Percentiles rank a stretch among this genome's conserved stretches.
phyloP scores from a whole-genome alignment of 2,797 vertebrate genomes.

The Malurus splendens region DNA sequence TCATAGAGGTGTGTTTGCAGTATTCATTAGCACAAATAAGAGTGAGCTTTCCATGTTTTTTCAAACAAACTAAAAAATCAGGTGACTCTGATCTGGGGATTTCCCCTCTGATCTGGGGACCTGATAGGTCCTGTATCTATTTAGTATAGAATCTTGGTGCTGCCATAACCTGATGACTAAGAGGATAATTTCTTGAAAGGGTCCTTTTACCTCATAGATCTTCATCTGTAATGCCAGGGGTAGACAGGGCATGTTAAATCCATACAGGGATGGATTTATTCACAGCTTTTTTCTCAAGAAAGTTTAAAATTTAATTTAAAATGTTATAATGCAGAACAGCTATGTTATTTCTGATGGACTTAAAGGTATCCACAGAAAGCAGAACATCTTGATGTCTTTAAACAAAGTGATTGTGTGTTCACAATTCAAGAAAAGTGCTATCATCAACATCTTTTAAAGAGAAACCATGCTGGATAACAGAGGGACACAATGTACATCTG shows the following conservation, averaged over 20 bases:
- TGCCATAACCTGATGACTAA: neutral
- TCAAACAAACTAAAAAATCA: neutral
- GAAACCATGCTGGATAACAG: neutral
- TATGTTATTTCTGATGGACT: neutral
- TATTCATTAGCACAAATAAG: neutral
- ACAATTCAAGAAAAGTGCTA: neutral
- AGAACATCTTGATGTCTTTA: neutral
- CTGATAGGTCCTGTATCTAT: neutral
- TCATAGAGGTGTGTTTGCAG: neutral
- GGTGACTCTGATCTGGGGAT: neutral
- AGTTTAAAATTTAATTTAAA: neutral
- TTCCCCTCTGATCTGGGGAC: neutral
- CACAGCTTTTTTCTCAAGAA: neutral
- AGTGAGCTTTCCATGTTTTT: neutral
- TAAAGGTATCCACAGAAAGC: neutral
- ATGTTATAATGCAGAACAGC: neutral
- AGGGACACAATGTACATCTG: fast-evolving
- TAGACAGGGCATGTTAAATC: neutral
- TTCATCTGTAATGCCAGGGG: neutral
- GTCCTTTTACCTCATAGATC: neutral
- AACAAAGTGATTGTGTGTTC: neutral
- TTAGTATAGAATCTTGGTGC: neutral
- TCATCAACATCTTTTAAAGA: neutral
- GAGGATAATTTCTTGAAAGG: neutral
- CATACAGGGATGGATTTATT: neutral